phyloP scores from a whole-genome alignment of 2,113 vertebrate species.

The Hemiprocne comata region DNA sequence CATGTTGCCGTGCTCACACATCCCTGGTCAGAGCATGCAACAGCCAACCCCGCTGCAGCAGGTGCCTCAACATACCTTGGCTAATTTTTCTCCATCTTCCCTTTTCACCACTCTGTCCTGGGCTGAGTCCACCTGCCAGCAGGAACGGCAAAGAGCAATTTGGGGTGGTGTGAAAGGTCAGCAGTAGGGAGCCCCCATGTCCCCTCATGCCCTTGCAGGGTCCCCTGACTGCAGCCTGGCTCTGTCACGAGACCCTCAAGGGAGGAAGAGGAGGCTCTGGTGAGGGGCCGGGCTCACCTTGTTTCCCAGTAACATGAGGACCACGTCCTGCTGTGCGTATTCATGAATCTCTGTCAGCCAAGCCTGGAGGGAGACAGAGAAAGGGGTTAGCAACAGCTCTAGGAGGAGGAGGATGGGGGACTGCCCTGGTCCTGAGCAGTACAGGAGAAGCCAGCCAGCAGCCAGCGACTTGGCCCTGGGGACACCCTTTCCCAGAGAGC shows the following conservation, averaged over 20 bases:
- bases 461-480: rapidly evolving
- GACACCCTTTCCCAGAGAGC: background rate
- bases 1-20: rapidly evolving
- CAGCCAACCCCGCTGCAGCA: rapidly evolving
- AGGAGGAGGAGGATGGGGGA: background rate
- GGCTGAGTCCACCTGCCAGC: constrained; percentile 85
- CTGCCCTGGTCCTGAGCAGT: too few relatives aligned
- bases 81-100: constrained; percentile 91
- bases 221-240: background rate
- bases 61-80: constrained; percentile 80
- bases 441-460: background rate
- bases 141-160: background rate
- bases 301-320: constrained; percentile 93
- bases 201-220: background rate
- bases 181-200: background rate
- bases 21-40: rapidly evolving
- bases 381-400: background rate
- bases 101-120: constrained; percentile 90
- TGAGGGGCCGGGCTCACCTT: constrained; percentile 78
- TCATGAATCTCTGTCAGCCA: constrained; percentile 95
- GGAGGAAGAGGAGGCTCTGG: background rate
- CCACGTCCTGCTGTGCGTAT: constrained; percentile 87
- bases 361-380: constrained; percentile 73
- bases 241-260: rapidly evolving
- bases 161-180: background rate